Evolutionary conservation across 2,113 vertebrate species (phyloP).

Genomic region (Alces alces): DNA sequence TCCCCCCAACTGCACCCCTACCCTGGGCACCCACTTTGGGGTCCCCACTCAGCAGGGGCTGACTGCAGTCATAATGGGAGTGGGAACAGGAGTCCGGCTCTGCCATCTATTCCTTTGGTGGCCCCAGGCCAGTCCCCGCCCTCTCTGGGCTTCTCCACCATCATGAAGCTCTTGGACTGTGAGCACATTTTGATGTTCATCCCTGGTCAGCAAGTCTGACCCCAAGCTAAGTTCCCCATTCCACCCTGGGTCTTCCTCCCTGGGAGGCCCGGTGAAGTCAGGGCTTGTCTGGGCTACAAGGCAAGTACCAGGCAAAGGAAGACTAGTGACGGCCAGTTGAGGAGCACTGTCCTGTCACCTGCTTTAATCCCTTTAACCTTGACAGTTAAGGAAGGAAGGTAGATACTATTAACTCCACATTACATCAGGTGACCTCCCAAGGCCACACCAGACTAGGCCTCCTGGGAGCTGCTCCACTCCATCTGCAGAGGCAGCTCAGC

Average conservation of each 20-base stretch:
- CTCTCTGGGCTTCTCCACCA: neutral
- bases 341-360: neutral
- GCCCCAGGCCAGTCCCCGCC: no score
- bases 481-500: neutral
- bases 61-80: accelerated
- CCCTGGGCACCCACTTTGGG: neutral
- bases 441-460: neutral
- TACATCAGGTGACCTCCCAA: neutral
- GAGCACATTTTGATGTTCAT: no score
- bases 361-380: neutral
- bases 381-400: neutral
- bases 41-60: neutral
- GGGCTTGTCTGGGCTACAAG: neutral
- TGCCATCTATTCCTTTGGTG: no score
- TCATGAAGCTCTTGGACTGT: neutral
- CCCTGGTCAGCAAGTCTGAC: neutral
- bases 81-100: neutral
- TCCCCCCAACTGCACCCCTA: neutral
- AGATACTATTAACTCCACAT: accelerated
- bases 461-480: no score
- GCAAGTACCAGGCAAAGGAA: neutral
- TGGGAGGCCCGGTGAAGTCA: neutral
- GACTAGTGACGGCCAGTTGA: neutral
- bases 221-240: neutral
- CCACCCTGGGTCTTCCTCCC: neutral